Base-by-base conservation (phyloP, 2,797 vertebrate genomes). In the Agapornis canus region DNA sequence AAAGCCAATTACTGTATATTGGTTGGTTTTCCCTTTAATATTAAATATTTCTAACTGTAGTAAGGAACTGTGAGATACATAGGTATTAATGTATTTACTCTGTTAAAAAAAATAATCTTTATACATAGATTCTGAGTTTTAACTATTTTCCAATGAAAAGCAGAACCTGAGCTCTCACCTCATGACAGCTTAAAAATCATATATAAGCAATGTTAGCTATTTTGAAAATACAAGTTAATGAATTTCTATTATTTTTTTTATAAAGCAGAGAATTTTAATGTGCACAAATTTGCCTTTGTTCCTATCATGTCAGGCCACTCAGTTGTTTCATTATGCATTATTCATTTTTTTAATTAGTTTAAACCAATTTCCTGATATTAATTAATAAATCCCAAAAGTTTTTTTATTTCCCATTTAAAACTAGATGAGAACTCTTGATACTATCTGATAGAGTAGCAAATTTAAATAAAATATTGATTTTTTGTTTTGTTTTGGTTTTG, bases 291-390 rank as follows among this genome's bases (percentile, higher is more conserved):
- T 5, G 47, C 51, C 66, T 86, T 91, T 86, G 40, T 69, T 87
- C 35, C 71, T 71, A 51, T 77, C 64, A 59, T 82, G 39, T 86
- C 68, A 51, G 26, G 61, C 72, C 71, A 92, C 31, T 92, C 84
- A 75, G 42, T 91, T 89, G 68, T 85, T 93, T 91, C 82, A 69
- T 91, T 82, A 82, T 94, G 64, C 83, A 89, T 94, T 94, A 96
- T 95, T 96, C 87, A 94, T 87, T 76, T 26, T 95, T 93, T 94
- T 89, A 80, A 93, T 93, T 84, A 89, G 63, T 95, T 95, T 95
- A 80, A 95, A 83, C 31, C 42, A 88, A 92, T 95, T 94, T 96
- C 91, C 85, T 94, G 70, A 69, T 88, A 94, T 82, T 95, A 94
- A 87, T 95, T 91, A 87, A 94, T 54, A 93, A 89, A 95, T 89